Evolutionary conservation across 92 coral and sea anemone species (phyloP), one percentile per base, ranked within the genome.

Genomic region (Heteractis magnifica): DNA sequence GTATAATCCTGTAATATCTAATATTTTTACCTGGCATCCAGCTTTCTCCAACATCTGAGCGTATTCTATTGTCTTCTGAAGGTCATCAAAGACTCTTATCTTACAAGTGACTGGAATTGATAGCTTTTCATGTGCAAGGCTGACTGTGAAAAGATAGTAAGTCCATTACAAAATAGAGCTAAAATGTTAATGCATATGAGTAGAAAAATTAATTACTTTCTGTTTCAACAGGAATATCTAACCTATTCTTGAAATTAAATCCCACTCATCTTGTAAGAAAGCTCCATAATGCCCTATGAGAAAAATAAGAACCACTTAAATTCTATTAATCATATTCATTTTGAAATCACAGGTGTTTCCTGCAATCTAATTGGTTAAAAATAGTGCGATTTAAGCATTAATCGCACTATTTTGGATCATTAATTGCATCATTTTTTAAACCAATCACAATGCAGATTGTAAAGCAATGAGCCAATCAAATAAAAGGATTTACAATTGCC

Each of bases 181-280:
- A 49, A 52, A 23, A 73, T 3, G n/a, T 41, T 14, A 73, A 73
- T 15, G 8, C n/a, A 78, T 10, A 49, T 55, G 59, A 55, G 59
- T 0, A 13, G 59, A 9, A 55, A 55, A 55, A 55, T 8, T 13
- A 0, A 9, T 59, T 59, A 59, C 65, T n/a, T n/a, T 0, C 70
- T 18, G 23, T 62, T 18, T 6, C 3, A 18, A 4, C 26, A 20
- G 6, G 49, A 68, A 68, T 20, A 1, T 68, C 87, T 80, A 72
- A 91, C 99, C 99, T 87, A 96, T 96, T 81, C 87, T 92, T 76
- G 93, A 82, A 51, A 96, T 59, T 0, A 96, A 91, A 56, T 96
- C 97, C 99, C 99, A 96, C 44, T 96, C 92, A 87, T 96, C 99
- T 79, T 96, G 99, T 8, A 96, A 82, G 56, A 94, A 96, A 56